Conservation (phyloP, 2,113 vertebrate genomes). For the Trogon melanurus region DNA sequence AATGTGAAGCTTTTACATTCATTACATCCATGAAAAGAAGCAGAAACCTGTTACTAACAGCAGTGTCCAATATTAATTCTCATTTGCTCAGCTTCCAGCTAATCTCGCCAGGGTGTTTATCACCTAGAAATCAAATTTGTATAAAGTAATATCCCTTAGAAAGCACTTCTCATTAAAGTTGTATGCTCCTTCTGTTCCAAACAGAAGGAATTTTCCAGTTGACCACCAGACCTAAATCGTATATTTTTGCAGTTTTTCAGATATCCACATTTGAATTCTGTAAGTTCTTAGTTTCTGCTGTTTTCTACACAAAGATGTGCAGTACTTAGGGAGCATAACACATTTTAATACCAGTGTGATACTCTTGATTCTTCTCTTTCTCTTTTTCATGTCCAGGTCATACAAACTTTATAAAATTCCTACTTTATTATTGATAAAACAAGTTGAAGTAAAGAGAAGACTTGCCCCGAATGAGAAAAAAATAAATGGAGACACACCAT, state of each 20-base stretch:
- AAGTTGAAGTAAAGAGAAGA: not conserved
- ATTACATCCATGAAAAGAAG: not conserved
- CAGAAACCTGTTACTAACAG: constrained; percentile 13
- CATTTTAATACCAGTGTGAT: not conserved
- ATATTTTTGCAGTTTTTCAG: not conserved
- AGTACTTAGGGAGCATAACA: not conserved
- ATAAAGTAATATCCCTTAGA: not conserved
- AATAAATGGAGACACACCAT: not conserved
- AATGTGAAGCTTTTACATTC: not conserved
- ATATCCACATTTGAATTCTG: not conserved
- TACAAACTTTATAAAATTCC: not conserved
- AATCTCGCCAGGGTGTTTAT: constrained; percentile 14
- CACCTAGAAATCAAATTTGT: not conserved
- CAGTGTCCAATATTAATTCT: not conserved
- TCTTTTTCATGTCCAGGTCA: not conserved
- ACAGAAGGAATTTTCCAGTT: not conserved
- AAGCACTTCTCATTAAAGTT: not conserved
- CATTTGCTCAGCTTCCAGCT: not conserved
- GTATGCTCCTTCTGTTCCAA: not conserved
- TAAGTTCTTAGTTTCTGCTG: not conserved
- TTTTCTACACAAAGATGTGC: not conserved
- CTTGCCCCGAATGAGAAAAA: not conserved
- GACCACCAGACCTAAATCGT: not conserved
- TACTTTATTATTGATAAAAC: not conserved
- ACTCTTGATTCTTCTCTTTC: not conserved